These are phyloP conservation scores for Odocoileus hemionus DNA, from an alignment of 2,113 vertebrate genomes.

Conservation along the genomic window DNA sequence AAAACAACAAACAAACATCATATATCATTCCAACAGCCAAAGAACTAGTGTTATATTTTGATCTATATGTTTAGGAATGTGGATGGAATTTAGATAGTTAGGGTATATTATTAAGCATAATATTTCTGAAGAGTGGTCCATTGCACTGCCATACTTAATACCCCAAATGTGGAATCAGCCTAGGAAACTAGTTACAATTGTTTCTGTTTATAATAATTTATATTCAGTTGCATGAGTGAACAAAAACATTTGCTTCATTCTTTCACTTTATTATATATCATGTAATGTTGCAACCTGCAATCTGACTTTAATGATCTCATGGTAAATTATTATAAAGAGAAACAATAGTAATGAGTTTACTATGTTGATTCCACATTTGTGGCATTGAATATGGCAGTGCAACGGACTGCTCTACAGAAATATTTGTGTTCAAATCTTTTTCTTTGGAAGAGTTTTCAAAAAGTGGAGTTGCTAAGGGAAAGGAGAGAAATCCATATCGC, in stretches of 20 bases:
- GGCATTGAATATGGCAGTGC: not conserved
- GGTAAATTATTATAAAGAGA: not conserved
- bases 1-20: not conserved
- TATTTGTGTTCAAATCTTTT: not conserved
- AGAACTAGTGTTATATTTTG: not conserved
- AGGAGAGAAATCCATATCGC: not conserved
- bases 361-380: not conserved
- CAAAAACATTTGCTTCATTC: not conserved
- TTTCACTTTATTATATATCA: not conserved
- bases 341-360: not conserved
- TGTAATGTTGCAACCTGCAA: not conserved
- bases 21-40: not conserved
- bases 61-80: not conserved
- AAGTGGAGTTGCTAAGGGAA: not conserved
- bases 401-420: not conserved
- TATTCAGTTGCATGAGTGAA: not conserved
- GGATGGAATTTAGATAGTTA: not conserved
- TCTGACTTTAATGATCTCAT: not conserved
- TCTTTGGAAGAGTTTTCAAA: not conserved
- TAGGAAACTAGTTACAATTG: not conserved
- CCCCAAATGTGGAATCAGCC: not conserved
- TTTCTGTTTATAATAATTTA: not conserved
- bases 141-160: not conserved
- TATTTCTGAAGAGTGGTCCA: not conserved
- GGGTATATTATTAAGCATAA: not conserved